A percentile compares a stretch with the other conserved stretches of the same genome.
Evolutionary conservation across 2,888 invertebrate genomes (phyloP).

Genomic region (Plagiodera versicolora): DNA sequence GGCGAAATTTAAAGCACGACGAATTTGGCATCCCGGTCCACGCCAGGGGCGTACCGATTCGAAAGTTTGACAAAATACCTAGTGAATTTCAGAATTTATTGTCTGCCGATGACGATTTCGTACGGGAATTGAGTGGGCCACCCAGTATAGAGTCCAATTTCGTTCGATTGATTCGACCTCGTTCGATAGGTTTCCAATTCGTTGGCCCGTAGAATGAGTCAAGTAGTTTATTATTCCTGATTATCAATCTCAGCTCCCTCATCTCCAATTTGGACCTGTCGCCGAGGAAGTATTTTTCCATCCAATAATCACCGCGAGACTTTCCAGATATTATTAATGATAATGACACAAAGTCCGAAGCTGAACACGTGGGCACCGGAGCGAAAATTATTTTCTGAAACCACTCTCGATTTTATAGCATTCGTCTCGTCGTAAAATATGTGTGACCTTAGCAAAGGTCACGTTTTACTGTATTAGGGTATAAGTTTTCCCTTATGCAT

Average conservation of each 20-base stretch:
- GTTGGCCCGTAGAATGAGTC: neutral
- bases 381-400: neutral
- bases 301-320: no score
- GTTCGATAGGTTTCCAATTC: neutral
- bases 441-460: slow-evolving; percentile 52
- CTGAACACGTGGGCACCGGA: neutral
- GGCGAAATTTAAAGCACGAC: slow-evolving; percentile 20
- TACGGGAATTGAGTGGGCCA: no score
- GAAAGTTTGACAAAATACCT: no score
- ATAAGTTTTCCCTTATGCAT: slow-evolving; percentile 53
- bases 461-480: slow-evolving; percentile 52
- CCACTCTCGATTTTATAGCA: slow-evolving; percentile 20
- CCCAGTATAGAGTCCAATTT: neutral
- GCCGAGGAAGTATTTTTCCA: neutral
- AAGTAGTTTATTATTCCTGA: neutral
- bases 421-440: slow-evolving; percentile 35
- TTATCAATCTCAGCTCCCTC: neutral
- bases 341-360: neutral
- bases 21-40: slow-evolving; percentile 12
- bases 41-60: neutral
- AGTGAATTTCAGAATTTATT: no score
- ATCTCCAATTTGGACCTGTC: neutral
- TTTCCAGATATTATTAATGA: neutral
- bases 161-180: neutral
- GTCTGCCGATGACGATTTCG: no score